phyloP scores from a whole-genome alignment of 2,888 invertebrate species.

The Encarsia formosa region DNA sequence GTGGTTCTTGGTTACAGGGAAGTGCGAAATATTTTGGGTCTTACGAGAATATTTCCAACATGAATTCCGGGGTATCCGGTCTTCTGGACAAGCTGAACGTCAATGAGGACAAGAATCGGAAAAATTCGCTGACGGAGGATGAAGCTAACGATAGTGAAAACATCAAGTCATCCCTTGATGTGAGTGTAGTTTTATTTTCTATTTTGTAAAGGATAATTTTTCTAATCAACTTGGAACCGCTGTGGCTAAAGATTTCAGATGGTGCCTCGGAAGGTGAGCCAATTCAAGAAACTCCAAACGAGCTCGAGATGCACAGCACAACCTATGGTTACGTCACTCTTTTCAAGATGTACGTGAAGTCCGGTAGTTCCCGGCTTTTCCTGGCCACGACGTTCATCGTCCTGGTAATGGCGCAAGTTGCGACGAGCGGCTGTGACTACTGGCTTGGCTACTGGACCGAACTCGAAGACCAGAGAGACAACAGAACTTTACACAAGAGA shows the following conservation, averaged over 20 bases:
- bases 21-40: not conserved
- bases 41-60: not conserved
- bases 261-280: not conserved
- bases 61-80: not conserved
- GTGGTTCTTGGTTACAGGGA: not conserved
- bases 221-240: not conserved
- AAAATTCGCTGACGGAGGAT: too few species aligned
- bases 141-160: not conserved
- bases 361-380: not conserved
- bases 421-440: slow-evolving; percentile 69
- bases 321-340: not conserved
- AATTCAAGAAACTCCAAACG: too few species aligned
- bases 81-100: not conserved
- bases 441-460: slow-evolving; percentile 71
- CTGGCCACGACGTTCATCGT: not conserved
- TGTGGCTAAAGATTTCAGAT: not conserved
- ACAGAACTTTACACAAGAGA: not conserved
- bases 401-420: slow-evolving; percentile 63
- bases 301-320: too few species aligned
- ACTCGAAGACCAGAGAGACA: not conserved
- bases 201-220: not conserved
- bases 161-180: not conserved
- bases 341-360: not conserved
- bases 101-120: not conserved
- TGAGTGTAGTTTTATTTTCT: not conserved